A percentile compares a stretch with the other conserved stretches of the same genome.
Evolutionary conservation across 2,797 vertebrate genomes (phyloP).

Genomic region (Gymnoscopelus microlampas): DNA sequence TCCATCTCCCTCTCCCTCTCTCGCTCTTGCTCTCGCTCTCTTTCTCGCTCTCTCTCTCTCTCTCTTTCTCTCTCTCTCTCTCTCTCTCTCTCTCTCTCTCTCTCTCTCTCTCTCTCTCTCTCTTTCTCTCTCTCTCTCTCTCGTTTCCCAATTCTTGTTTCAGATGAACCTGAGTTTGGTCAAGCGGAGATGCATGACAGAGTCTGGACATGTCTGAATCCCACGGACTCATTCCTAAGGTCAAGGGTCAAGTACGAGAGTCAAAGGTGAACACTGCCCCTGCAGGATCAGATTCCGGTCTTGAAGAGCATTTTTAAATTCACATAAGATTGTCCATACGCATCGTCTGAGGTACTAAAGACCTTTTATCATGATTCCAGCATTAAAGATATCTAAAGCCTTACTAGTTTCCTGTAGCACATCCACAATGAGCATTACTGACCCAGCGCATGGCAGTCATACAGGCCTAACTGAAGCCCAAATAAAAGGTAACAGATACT

Average conservation of each 20-base stretch:
- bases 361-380: too few species aligned
- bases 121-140: background rate
- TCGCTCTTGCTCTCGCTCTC: background rate
- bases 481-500: too few species aligned
- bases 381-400: too few species aligned
- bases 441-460: too few species aligned
- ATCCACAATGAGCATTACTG: too few species aligned
- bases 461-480: too few species aligned
- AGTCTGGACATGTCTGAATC: slow-evolving; percentile 71
- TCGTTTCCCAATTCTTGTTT: background rate
- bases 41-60: slow-evolving; percentile 2
- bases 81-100: background rate
- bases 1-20: background rate
- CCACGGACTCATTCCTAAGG: slow-evolving; percentile 70
- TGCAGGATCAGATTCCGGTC: slow-evolving; percentile 66
- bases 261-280: slow-evolving; percentile 75
- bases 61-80: background rate
- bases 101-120: background rate
- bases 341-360: too few species aligned
- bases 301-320: slow-evolving; percentile 11
- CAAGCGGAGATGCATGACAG: slow-evolving; percentile 66
- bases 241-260: slow-evolving; percentile 81
- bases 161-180: slow-evolving; percentile 50
- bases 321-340: too few species aligned
- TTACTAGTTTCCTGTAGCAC: too few species aligned